Conservation (phyloP, 2,888 invertebrate species). For the Ferdinandea cuprea region DNA sequence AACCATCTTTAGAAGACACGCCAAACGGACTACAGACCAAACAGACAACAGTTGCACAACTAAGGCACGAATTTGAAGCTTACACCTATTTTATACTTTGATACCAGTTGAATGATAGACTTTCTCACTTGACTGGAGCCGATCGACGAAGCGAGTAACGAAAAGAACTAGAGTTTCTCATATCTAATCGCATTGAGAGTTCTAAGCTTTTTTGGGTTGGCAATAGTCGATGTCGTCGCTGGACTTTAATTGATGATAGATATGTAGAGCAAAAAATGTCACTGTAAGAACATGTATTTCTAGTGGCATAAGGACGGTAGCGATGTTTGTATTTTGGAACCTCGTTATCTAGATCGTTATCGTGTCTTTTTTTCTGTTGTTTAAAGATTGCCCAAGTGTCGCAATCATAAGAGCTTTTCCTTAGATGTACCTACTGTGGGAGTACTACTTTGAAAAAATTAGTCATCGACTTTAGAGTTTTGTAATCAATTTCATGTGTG, state of each 20-base stretch:
- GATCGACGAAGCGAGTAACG: neutral
- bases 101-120: slow-evolving; percentile 25
- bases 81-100: slow-evolving; percentile 41
- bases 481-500: too few relatives aligned
- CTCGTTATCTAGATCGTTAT: slow-evolving; percentile 13
- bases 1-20: slow-evolving; percentile 39
- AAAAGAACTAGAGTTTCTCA: slow-evolving; percentile 46
- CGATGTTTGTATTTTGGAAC: too few relatives aligned
- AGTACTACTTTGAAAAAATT: too few relatives aligned
- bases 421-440: neutral
- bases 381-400: neutral
- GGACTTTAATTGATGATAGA: slow-evolving; percentile 30
- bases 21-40: slow-evolving; percentile 12
- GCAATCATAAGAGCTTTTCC: slow-evolving; percentile 12
- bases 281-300: slow-evolving; percentile 8
- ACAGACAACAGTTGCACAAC: slow-evolving; percentile 37
- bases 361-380: neutral
- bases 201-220: slow-evolving; percentile 38
- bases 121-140: slow-evolving; percentile 14
- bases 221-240: slow-evolving; percentile 48
- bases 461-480: too few relatives aligned
- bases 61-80: slow-evolving; percentile 47
- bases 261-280: slow-evolving; percentile 15
- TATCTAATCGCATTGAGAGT: slow-evolving; percentile 47
- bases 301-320: too few relatives aligned